These are phyloP conservation scores for Cataglyphis albicans DNA, from an alignment of 2,888 invertebrate genomes.

Conservation along the genomic window DNA sequence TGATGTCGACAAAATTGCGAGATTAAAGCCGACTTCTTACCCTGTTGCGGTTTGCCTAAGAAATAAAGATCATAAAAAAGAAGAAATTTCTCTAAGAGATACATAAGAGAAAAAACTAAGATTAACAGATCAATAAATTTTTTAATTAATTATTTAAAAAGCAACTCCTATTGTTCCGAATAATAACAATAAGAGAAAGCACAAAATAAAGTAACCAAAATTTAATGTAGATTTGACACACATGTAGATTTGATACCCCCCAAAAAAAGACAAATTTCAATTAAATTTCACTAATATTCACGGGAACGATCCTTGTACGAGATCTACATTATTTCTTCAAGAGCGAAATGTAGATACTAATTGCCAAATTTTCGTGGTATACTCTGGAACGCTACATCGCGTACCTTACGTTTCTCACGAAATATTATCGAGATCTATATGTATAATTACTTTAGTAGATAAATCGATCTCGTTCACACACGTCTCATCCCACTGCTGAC, in stretches of 20 bases:
- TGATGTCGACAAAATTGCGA: not conserved
- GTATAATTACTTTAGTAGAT: not conserved
- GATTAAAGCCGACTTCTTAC: constrained; percentile 3
- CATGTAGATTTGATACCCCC: not conserved
- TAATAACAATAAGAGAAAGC: not conserved
- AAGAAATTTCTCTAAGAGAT: not conserved
- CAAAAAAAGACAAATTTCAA: not conserved
- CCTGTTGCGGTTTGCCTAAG: not conserved
- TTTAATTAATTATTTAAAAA: constrained; percentile 4
- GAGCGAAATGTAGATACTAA: not conserved
- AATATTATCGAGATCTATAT: not conserved
- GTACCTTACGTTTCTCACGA: not conserved
- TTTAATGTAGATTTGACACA: not conserved
- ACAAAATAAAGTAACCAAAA: not conserved
- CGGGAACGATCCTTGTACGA: not conserved
- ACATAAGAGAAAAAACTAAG: not conserved
- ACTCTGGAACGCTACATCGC: constrained; percentile 12
- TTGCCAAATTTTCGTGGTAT: constrained; percentile 35
- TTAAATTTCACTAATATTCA: constrained; percentile 11
- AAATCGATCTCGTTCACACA: constrained; percentile 32
- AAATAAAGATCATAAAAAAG: constrained; percentile 3
- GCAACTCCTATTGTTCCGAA: not conserved
- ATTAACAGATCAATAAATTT: not conserved
- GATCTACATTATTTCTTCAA: not conserved
- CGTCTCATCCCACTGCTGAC: not conserved